These are phyloP conservation scores for Drosophila mojavensis DNA, from an alignment of 1,140 invertebrate species.

Conservation along the genomic window DNA sequence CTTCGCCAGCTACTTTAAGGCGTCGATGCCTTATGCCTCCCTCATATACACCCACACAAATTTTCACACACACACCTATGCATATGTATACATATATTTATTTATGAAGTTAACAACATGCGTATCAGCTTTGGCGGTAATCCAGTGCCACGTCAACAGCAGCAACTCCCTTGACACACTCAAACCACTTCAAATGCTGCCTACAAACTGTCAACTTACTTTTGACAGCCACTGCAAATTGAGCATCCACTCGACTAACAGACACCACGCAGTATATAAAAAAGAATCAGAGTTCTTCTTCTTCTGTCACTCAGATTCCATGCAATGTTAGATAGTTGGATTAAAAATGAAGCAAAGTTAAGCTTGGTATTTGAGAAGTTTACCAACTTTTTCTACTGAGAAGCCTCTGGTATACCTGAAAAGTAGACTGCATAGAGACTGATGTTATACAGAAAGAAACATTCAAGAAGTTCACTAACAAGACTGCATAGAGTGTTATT, in stretches of 20 bases:
- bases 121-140: conserved; percentile 32
- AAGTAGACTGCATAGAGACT: no score
- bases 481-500: no score
- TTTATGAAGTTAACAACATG: conserved; percentile 33
- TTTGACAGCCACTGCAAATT: conserved; percentile 10
- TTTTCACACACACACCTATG: not conserved
- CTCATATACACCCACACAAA: not conserved
- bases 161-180: conserved; percentile 3
- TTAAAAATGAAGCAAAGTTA: no score
- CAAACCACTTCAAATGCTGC: not conserved
- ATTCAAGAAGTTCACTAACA: no score
- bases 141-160: conserved; percentile 30
- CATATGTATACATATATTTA: conserved; percentile 4
- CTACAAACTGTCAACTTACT: conserved; percentile 17
- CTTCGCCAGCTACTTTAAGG: conserved; percentile 24
- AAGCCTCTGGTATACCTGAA: no score
- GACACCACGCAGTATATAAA: no score
- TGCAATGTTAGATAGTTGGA: not conserved
- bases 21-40: conserved; percentile 6
- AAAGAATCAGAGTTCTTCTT: no score
- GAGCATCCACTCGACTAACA: no score
- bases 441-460: no score
- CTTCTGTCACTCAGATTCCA: conserved; percentile 6
- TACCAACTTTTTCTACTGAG: not conserved
- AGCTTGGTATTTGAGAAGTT: no score